Conservation (phyloP, 2,113 vertebrate species). For the Pelmatolapia mariae region DNA sequence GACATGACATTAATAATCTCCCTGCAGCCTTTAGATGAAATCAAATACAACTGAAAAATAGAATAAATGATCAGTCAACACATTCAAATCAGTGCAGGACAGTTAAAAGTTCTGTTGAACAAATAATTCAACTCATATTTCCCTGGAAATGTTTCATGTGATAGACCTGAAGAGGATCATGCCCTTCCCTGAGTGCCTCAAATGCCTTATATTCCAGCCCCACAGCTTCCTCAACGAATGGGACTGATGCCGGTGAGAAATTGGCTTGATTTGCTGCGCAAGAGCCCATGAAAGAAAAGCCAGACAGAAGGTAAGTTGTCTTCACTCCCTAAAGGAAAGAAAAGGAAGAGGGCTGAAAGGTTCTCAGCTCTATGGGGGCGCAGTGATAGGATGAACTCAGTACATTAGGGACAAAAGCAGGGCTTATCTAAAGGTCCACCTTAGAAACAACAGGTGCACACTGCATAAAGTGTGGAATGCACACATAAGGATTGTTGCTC, state of each 20-base stretch:
- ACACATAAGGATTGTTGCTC: neutral
- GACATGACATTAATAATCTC: neutral
- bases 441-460: conserved; percentile 44
- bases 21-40: neutral
- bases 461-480: conserved; percentile 20
- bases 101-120: neutral
- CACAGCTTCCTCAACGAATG: neutral
- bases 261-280: neutral
- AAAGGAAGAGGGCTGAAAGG: neutral
- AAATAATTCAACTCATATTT: neutral
- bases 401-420: conserved; percentile 22
- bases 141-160: neutral
- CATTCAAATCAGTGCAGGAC: neutral
- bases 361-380: neutral
- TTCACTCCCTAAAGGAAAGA: neutral
- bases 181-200: neutral
- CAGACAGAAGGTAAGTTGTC: conserved; percentile 3
- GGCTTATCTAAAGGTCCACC: conserved; percentile 18
- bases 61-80: neutral
- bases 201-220: neutral
- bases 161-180: neutral
- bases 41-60: neutral
- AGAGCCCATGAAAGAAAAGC: neutral
- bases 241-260: neutral
- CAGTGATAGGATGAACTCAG: neutral